phyloP scores from a whole-genome alignment of 1,140 invertebrate species.

The Prorops nasuta region DNA sequence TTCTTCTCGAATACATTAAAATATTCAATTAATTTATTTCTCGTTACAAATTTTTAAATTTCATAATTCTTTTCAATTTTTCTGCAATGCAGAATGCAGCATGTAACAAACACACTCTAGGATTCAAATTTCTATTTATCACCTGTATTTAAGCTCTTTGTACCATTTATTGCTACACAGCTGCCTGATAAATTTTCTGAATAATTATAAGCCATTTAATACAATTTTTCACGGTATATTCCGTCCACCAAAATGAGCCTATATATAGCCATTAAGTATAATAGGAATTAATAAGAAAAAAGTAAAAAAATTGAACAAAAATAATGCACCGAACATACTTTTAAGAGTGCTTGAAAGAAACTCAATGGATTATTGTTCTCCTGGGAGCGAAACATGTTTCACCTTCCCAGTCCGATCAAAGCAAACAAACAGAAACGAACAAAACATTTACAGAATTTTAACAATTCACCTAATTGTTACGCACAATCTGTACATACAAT shows the following conservation, averaged over 20 bases:
- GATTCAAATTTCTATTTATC: conserved; percentile 49
- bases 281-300: too few relatives aligned
- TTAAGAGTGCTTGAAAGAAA: too few relatives aligned
- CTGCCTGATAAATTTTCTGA: conserved; percentile 29
- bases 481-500: conserved; percentile 8
- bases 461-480: neutral
- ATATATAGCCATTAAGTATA: too few relatives aligned
- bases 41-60: too few relatives aligned
- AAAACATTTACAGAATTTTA: neutral
- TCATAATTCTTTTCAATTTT: conserved; percentile 20
- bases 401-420: too few relatives aligned
- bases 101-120: conserved; percentile 51
- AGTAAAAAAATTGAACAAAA: too few relatives aligned
- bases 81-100: conserved; percentile 28
- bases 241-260: neutral
- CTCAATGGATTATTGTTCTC: too few relatives aligned
- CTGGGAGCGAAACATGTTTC: too few relatives aligned
- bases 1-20: too few relatives aligned
- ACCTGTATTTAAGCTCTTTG: conserved; percentile 30
- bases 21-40: conserved; percentile 8
- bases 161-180: conserved; percentile 26
- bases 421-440: neutral
- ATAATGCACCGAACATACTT: too few relatives aligned
- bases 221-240: neutral
- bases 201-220: neutral